Evolutionary conservation across 1,140 invertebrate genomes (phyloP), one percentile per base, ranked within the genome.

Genomic region (Xylocopa sonorina): DNA sequence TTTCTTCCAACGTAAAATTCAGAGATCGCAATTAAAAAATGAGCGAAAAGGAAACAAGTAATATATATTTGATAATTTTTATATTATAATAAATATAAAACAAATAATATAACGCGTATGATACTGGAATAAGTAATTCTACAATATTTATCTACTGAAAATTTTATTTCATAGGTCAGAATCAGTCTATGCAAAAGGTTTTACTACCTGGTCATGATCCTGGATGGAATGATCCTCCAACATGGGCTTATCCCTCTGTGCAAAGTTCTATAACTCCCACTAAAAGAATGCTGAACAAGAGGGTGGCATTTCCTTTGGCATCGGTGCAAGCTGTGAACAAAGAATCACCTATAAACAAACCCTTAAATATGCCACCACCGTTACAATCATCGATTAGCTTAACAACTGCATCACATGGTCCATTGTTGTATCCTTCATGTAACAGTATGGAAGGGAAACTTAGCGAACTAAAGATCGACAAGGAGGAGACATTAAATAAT

Each of bases 141-240:
- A 34, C 6, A 16, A 53, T 18, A 38, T n/a, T 0, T 12, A 6
- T 41, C 4, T n/a, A 46, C 6, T n/a, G n/a, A 1, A 9, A 32
- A 55, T 66, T 41, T 50, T 32, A 27, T 58, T 29, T 76, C 55
- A 2, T 29, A 81, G 79, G 50, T 63, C 51, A 78, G 9, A 77
- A 29, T 18, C 38, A 73, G 67, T 93, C 92, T 4, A 89, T 88
- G 12, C 92, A 93, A 79, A 90, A 90, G 24, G 71, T 62, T n/a
- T 82, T 93, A 34, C 81, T 85, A 46, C 82, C 91, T 14, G 81
- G 72, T 55, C 89, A 93, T 51, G 91, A 93, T 80, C 86, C 93
- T 7, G 93, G 93, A 16, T 94, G 93, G 93, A 94, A 94, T 67
- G 93, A 94, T 89, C 93, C 93, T 27, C 93, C 93, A 66, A 90